Evolutionary conservation across 2,797 vertebrate genomes (phyloP).

Genomic region (Argyrosomus regius): DNA sequence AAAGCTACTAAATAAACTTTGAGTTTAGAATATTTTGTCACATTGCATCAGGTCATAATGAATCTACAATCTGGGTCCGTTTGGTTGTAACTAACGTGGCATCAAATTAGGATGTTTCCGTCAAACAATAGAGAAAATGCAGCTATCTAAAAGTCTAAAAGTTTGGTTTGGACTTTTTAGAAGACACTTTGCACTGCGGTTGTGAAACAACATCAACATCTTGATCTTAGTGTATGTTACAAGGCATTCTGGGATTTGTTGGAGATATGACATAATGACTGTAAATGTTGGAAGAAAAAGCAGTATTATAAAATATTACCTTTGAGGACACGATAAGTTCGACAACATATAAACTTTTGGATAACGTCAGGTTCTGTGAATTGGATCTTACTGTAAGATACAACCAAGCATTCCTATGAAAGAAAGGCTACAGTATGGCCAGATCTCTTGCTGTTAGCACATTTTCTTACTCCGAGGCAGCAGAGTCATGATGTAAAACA

Average conservation of each 20-base stretch:
- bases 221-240: background rate
- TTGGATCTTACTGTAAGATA: constrained; percentile 10
- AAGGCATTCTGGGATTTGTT: constrained; percentile 15
- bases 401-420: background rate
- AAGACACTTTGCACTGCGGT: background rate
- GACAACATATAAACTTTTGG: background rate
- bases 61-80: background rate
- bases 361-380: background rate
- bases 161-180: background rate
- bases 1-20: background rate
- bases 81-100: background rate
- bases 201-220: background rate
- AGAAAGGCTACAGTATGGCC: constrained; percentile 5
- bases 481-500: constrained; percentile 73
- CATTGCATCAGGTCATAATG: background rate
- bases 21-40: background rate
- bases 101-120: background rate
- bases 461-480: constrained; percentile 36
- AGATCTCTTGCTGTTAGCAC: constrained; percentile 33
- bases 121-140: background rate
- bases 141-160: background rate
- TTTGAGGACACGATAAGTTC: background rate
- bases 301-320: background rate
- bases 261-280: background rate
- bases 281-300: background rate